Evolutionary conservation across 2,888 invertebrate species (phyloP).

Genomic region (Anaspis maculata): DNA sequence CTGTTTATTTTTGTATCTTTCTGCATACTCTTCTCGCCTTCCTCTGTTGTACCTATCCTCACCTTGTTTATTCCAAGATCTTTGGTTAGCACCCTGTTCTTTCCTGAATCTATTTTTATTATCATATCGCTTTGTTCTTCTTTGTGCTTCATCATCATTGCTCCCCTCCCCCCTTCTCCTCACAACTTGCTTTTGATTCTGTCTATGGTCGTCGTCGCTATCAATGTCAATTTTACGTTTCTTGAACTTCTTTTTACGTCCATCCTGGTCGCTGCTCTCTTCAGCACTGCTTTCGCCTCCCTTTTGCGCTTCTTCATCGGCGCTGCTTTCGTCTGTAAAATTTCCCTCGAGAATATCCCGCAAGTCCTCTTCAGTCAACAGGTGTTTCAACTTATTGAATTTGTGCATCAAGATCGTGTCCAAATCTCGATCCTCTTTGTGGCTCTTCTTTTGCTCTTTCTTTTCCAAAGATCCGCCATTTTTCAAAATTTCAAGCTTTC

Average conservation of each 20-base stretch:
- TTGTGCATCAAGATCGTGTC: conserved; percentile 64
- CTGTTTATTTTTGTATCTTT: conserved; percentile 6
- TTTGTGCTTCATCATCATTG: conserved; percentile 3
- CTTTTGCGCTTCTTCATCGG: conserved; percentile 8
- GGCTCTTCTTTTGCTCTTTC: conserved; percentile 31
- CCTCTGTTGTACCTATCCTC: no score
- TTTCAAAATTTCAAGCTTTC: neutral
- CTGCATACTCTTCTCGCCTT: conserved; percentile 16
- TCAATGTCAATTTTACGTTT: conserved; percentile 1
- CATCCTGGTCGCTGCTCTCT: no score
- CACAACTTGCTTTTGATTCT: no score
- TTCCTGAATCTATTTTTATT: conserved; percentile 2
- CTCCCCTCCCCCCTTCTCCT: no score
- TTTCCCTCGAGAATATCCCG: conserved; percentile 39
- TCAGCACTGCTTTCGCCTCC: conserved; percentile 5
- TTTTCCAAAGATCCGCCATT: conserved; percentile 19
- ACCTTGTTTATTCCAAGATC: no score
- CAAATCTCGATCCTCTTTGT: conserved; percentile 46
- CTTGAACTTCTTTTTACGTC: conserved; percentile 16
- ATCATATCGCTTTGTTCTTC: conserved; percentile 18
- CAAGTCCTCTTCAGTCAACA: conserved; percentile 40
- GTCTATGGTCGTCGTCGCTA: neutral
- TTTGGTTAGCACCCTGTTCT: no score
- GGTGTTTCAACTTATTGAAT: conserved; percentile 56
- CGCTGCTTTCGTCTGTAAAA: conserved; percentile 23